A percentile compares a stretch with the other conserved stretches of the same genome.
Conservation (phyloP, 2,113 vertebrate genomes). For the mouse (Mus musculus) region DNA sequence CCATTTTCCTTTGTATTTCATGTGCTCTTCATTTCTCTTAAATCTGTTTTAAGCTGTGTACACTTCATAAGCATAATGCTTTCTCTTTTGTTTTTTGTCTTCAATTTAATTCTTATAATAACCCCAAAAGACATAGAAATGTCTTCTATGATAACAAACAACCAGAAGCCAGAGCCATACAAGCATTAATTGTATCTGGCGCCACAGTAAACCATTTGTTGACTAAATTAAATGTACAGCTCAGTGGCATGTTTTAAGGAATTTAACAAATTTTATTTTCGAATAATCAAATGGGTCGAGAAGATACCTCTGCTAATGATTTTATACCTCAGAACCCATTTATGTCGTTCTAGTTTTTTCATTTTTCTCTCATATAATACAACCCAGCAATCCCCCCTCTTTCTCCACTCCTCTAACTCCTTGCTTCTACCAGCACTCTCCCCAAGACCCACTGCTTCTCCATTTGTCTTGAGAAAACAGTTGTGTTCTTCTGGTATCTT, state of each 20-base stretch:
- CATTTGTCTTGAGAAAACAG: background rate
- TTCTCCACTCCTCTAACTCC: too few species aligned
- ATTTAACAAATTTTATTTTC: conserved; percentile 14
- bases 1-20: background rate
- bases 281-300: background rate
- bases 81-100: background rate
- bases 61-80: background rate
- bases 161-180: background rate
- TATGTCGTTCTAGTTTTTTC: background rate
- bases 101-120: conserved; percentile 52
- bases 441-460: background rate
- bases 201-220: background rate
- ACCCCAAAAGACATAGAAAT: conserved; percentile 32
- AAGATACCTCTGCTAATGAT: background rate
- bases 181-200: background rate
- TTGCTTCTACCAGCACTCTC: fast-evolving
- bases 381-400: background rate
- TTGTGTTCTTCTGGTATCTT: background rate
- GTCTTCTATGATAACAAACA: background rate
- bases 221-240: background rate
- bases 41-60: background rate
- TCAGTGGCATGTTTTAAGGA: background rate
- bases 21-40: background rate
- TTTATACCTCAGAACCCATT: background rate
- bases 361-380: background rate